phyloP scores from a whole-genome alignment of 2,113 vertebrate species.

The Entomyzon cyanotis region DNA sequence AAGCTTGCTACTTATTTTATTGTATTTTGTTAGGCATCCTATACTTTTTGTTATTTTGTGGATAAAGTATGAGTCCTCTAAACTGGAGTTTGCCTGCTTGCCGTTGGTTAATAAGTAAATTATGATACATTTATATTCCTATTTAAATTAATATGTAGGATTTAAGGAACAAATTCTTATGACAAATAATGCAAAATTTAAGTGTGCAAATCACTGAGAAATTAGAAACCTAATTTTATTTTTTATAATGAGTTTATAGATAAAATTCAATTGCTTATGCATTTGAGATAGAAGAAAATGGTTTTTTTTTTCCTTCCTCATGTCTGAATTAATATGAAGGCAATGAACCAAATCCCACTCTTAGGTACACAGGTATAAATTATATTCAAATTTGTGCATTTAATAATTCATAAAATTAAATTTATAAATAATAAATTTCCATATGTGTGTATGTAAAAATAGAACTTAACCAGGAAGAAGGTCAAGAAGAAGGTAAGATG shows the following conservation, averaged over 20 bases:
- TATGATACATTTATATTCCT: not conserved
- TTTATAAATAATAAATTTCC: constrained; percentile 1
- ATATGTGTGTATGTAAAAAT: not conserved
- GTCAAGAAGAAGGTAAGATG: not conserved
- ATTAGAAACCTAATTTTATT: not conserved
- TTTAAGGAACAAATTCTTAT: not conserved
- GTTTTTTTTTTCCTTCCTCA: not conserved
- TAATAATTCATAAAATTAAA: not conserved
- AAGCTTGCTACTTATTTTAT: not conserved
- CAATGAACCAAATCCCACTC: not conserved
- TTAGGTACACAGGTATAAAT: not conserved
- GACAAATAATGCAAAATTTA: not conserved
- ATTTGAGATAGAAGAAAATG: not conserved
- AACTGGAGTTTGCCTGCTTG: not conserved
- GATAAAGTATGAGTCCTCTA: not conserved
- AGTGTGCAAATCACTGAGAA: not conserved
- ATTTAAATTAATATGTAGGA: not conserved
- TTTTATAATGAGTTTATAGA: not conserved
- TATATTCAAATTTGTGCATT: not conserved
- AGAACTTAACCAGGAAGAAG: not conserved
- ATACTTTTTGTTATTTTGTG: not conserved
- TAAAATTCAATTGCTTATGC: not conserved
- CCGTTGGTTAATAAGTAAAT: not conserved
- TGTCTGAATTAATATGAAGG: not conserved
- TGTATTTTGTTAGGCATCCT: not conserved